Base-by-base conservation (phyloP, 2,113 vertebrate genomes). In the Uria aalge region DNA sequence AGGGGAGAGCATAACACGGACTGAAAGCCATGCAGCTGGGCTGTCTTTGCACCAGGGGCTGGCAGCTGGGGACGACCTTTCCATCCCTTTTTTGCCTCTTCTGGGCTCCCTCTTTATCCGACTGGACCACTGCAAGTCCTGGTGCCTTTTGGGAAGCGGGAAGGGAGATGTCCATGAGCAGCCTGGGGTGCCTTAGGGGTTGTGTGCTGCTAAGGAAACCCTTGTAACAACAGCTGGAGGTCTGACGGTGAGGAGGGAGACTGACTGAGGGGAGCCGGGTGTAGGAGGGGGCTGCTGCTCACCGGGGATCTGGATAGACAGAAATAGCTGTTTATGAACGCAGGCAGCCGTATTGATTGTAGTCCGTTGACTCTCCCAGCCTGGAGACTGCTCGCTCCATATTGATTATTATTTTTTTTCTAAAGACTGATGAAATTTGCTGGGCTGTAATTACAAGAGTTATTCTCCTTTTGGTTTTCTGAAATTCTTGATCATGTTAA, bases 61-160 rank as follows among this genome's bases (percentile, higher is more conserved):
- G 57, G 76, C 68, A 77, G 43, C 50, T 4, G 7, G 55, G 50
- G 60, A 26, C 15, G 10, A 2, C 9, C 36, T 36, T 13, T 26
- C 56, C 0, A 1, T 34, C 22, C 56, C 40, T 67, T 40, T 52
- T 30, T 59, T 52, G 36, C 52, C 34, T 89, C 2, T 11, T n/a
- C n/a, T 22, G 41, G 15, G 13, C 16, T 40, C 52, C 41, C 8
- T 22, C 9, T 12, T 40, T 32, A 36, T 60, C 56, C 0, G 0
- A 11, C 8, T 12, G 5, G 55, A 14, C 14, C 2, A 0, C 59
- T 57, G n/a, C 0, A 0, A 45, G 14, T 45, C 64, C 67, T 24
- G 43, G 30, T 9, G 9, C 52, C 48, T 62, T 45, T 55, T 30
- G 47, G 68, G 62, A 30, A 45, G 62, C 10, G 32, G 29, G 27